These are phyloP conservation scores for Tipula helvola DNA, from an alignment of 2,888 invertebrate species.

Conservation along the genomic window DNA sequence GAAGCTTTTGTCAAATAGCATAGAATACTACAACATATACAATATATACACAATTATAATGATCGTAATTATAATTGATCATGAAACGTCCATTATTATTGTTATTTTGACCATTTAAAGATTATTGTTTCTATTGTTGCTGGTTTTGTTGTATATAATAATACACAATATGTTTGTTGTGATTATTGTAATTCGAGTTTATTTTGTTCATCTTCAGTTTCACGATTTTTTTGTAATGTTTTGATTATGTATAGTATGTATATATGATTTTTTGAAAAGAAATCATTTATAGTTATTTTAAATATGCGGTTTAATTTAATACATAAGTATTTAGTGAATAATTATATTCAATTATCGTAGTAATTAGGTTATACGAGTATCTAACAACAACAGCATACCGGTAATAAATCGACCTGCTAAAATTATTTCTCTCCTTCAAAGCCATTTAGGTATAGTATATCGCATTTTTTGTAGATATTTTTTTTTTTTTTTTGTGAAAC, in stretches of 20 bases:
- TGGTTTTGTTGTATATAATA: neutral
- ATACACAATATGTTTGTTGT: neutral
- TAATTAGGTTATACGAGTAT: neutral
- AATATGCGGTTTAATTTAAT: neutral
- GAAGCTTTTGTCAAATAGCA: neutral
- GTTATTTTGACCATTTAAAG: conserved; percentile 8
- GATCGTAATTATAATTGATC: conserved; percentile 9
- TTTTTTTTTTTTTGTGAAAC: neutral
- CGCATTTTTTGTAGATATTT: neutral
- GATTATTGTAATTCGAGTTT: conserved; percentile 4
- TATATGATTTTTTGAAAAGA: neutral
- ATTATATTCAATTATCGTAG: neutral
- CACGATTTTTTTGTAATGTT: neutral
- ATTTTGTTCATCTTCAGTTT: neutral
- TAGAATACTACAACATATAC: neutral
- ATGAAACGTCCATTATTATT: conserved; percentile 8
- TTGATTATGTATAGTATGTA: neutral
- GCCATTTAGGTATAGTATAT: neutral
- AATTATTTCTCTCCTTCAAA: neutral
- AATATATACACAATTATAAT: neutral
- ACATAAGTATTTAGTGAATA: neutral
- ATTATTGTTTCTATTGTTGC: neutral
- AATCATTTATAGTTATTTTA: neutral
- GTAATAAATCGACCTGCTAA: neutral
- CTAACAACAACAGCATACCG: neutral